A percentile compares a stretch with the other conserved stretches of the same genome.
Conservation (phyloP, 2,797 vertebrate genomes). For the Mycteria americana region DNA sequence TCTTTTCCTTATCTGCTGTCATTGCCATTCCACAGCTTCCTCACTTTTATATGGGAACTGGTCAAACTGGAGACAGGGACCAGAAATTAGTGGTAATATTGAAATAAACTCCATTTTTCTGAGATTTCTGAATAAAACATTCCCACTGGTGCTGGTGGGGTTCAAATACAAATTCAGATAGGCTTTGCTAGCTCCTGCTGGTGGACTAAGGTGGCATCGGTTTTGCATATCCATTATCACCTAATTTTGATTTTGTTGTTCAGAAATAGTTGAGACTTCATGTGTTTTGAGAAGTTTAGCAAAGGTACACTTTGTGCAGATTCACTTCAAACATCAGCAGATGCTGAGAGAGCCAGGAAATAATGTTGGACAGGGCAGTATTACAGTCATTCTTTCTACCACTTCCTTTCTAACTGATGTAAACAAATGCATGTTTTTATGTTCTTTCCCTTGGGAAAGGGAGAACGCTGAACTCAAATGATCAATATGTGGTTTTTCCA, state of each 20-base stretch:
- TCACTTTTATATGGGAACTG: neutral
- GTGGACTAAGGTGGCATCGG: neutral
- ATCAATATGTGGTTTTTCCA: slow-evolving; percentile 13
- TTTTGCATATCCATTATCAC: neutral
- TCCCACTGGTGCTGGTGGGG: neutral
- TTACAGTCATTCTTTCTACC: neutral
- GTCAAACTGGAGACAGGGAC: neutral
- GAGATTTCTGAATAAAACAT: neutral
- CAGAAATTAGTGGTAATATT: neutral
- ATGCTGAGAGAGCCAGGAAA: neutral
- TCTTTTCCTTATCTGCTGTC: neutral
- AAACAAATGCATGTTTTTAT: slow-evolving; percentile 17
- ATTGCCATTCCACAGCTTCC: neutral
- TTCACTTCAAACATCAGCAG: neutral
- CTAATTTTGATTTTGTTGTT: neutral
- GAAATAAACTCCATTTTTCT: neutral
- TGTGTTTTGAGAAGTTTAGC: neutral
- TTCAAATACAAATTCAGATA: neutral
- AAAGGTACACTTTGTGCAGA: neutral
- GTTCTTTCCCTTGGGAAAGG: slow-evolving; percentile 36
- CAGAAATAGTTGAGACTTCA: neutral
- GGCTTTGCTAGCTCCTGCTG: neutral
- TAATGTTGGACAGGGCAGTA: neutral
- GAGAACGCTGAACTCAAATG: neutral
- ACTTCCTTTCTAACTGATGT: slow-evolving; percentile 19